phyloP scores from a whole-genome alignment of 2,888 invertebrate species.

The Drosophila fulvimacula region DNA sequence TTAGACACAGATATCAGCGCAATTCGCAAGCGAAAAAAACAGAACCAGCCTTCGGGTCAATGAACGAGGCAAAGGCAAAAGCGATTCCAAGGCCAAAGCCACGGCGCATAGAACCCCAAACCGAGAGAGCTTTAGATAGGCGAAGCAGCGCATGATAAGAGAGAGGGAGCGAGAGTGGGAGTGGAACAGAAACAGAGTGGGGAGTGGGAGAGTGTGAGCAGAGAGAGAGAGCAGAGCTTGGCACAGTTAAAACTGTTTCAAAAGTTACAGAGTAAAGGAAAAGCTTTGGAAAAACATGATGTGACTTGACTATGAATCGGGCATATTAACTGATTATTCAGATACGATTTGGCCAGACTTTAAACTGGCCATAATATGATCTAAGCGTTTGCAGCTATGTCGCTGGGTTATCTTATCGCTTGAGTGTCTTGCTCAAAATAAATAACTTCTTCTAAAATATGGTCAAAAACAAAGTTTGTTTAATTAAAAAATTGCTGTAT shows the following conservation, averaged over 20 bases:
- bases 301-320: background rate
- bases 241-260: conserved; percentile 3
- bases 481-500: background rate
- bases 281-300: conserved; percentile 8
- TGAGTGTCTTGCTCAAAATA: background rate
- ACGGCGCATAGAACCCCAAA: conserved; percentile 59
- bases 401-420: conserved; percentile 29
- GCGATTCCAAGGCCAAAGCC: conserved; percentile 83
- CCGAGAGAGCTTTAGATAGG: conserved; percentile 35
- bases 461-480: background rate
- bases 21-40: conserved; percentile 56
- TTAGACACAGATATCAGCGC: conserved; percentile 42
- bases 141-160: background rate
- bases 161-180: background rate
- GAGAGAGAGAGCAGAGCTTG: background rate
- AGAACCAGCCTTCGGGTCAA: conserved; percentile 63
- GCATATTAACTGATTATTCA: background rate
- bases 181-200: background rate
- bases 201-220: background rate
- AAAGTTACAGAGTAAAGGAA: background rate
- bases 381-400: conserved; percentile 2
- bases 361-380: conserved; percentile 14
- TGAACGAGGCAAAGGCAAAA: conserved; percentile 72
- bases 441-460: background rate
- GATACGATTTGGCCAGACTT: background rate